Evolutionary conservation across 2,797 vertebrate genomes (phyloP), one percentile per base, ranked within the genome.

Genomic region (Alca torda): DNA sequence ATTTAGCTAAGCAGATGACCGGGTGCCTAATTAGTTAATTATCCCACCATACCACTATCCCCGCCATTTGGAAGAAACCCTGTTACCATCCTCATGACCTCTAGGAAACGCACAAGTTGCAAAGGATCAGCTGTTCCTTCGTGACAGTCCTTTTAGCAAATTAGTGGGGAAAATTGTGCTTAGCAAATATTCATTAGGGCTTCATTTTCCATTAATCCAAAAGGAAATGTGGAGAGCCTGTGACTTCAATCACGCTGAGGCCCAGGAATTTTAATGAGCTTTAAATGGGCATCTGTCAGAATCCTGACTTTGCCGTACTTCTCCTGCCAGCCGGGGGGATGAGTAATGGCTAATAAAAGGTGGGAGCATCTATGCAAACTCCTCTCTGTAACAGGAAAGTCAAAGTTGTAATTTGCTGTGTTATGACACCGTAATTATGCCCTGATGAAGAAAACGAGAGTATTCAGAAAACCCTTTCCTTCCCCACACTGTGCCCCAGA

Each of bases 231-330:
- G 95, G 93, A 92, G 90, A 94, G 96, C 84, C 96, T 96, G 94
- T 97, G 96, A 97, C 96, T 97, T 97, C 96, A 96, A 96, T 97
- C 96, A 98, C n/a, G 80, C 96, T 96, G 94, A 97, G 96, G 95
- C 96, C 91, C 94, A 95, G 92, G 96, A 97, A 98, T 98, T 98
- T 98, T 97, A 98, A 98, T 98, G 97, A 97, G 97, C 95, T 98
- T 97, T 97, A 98, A 98, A 98, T 98, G 97, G 97, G 97, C 96
- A 97, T 97, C 97, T 98, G 97, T 98, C 97, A 97, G 94, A 96
- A 93, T 95, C 83, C 96, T 93, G 97, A 98, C 95, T 97, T 95
- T 8, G 41, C 93, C 54, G 87, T 96, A 96, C 96, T 96, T 96
- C 81, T 95, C 93, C 93, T 97, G 95, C 96, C 97, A 97, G 97